Evolutionary conservation across 1,140 invertebrate genomes (phyloP).

Genomic region (Drosophila arawakana): DNA sequence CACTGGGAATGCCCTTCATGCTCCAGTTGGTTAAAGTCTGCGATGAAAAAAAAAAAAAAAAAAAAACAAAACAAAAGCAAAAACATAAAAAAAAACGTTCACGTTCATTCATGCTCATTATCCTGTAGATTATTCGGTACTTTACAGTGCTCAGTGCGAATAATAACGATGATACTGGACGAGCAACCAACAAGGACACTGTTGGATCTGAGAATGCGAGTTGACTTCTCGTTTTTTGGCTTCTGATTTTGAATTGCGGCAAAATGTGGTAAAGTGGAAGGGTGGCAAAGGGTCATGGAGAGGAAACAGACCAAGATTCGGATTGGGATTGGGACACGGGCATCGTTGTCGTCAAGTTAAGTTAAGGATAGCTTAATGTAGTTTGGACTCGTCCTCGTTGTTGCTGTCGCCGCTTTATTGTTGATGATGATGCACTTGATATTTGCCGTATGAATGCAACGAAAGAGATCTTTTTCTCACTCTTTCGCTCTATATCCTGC

Average conservation of each 20-base stretch:
- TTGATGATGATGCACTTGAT: slow-evolving; percentile 78
- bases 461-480: slow-evolving; percentile 3
- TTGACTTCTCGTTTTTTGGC: slow-evolving; percentile 33
- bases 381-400: slow-evolving; percentile 48
- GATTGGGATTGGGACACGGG: slow-evolving; percentile 1
- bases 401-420: slow-evolving; percentile 43
- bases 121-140: slow-evolving; percentile 80
- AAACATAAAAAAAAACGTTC: slow-evolving; percentile 58
- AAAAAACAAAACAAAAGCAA: slow-evolving; percentile 6
- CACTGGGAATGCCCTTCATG: slow-evolving; percentile 41
- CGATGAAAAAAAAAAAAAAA: slow-evolving; percentile 33
- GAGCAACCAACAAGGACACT: slow-evolving; percentile 60
- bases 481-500: neutral
- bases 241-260: slow-evolving; percentile 5
- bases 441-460: slow-evolving; percentile 75
- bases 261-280: slow-evolving; percentile 5
- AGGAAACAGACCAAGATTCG: neutral
- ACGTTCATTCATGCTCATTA: slow-evolving; percentile 77
- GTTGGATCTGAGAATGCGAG: slow-evolving; percentile 23
- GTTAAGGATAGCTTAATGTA: slow-evolving; percentile 51
- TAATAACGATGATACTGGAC: slow-evolving; percentile 70
- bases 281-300: neutral
- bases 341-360: neutral
- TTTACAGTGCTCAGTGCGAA: slow-evolving; percentile 76
- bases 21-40: slow-evolving; percentile 5